Evolutionary conservation across 1,140 invertebrate genomes (phyloP).

Genomic region (Drosophila ohnishii): DNA sequence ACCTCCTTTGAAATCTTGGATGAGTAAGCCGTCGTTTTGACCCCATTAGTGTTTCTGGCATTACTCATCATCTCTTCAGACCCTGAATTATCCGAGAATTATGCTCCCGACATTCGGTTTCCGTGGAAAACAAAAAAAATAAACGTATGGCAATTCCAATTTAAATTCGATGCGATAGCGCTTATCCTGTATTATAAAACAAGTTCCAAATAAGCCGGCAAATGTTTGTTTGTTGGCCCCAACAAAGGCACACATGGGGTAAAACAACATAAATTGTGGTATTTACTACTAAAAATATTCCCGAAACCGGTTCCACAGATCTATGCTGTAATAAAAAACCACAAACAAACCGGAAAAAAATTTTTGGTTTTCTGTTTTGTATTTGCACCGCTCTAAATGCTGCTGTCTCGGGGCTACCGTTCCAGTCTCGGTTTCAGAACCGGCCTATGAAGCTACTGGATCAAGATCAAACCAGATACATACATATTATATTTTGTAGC

Average conservation of each 20-base stretch:
- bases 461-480: conserved; percentile 55
- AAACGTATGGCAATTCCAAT: conserved; percentile 7
- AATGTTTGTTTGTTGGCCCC: conserved; percentile 61
- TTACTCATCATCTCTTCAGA: conserved; percentile 46
- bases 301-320: conserved; percentile 53
- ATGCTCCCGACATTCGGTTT: conserved; percentile 11
- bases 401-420: conserved; percentile 42
- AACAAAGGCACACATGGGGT: conserved; percentile 37
- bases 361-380: conserved; percentile 20
- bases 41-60: conserved; percentile 60
- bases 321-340: conserved; percentile 69
- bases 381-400: conserved; percentile 42
- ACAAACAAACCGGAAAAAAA: conserved; percentile 74
- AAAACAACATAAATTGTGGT: conserved; percentile 67
- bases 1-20: conserved; percentile 25
- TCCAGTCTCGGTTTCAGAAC: conserved; percentile 42
- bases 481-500: conserved; percentile 16
- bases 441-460: conserved; percentile 25
- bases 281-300: conserved; percentile 43
- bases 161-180: conserved; percentile 28
- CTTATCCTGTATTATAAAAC: conserved; percentile 48
- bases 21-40: conserved; percentile 60
- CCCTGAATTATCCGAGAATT: conserved; percentile 20
- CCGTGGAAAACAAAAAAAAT: conserved; percentile 3
- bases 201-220: conserved; percentile 54